Evolutionary conservation across 1,140 invertebrate genomes (phyloP), one percentile per base, ranked within the genome.

Genomic region (Diuraphis noxia): DNA sequence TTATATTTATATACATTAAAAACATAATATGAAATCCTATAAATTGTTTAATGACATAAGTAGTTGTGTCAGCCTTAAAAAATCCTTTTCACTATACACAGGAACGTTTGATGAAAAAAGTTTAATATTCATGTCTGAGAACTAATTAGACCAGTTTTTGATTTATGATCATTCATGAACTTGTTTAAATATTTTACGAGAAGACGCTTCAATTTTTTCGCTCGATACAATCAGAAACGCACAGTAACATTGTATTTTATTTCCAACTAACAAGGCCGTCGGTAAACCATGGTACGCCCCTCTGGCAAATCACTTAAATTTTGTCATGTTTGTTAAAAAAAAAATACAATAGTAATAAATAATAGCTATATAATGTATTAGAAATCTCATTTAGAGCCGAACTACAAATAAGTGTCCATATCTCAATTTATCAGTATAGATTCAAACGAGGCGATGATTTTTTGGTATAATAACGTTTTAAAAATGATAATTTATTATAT

Each of bases 101-200:
- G 4, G 4, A 72, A 9, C 79, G 79, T 81, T 25, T 81, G 79
- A 84, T n/a, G 40, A 84, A 84, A 43, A 41, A 84, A 41, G 40
- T 36, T 41, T 41, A 84, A 84, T 41, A 84, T 84, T 41, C 81
- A 41, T 3, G 25, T 17, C 38, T n/a, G 49, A 56, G 23, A 38
- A 46, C 46, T 87, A 56, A 87, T 87, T 38, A 38, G 23, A 87
- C 85, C 46, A 38, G 85, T 87, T 87, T 56, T 87, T 87, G 85
- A 87, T 87, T 87, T 87, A 87, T n/a, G 49, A 56, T 25, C 85
- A 17, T 38, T n/a, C 19, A 23, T 52, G 21, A 36, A 86, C 41
- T 85, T 21, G 84, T 85, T 85, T 46, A 46, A 82, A 41, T 82
- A 46, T 36, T 85, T 46, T 52, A 86, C 46, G n/a, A 52, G 84